Base-by-base conservation (phyloP, 2,113 vertebrate species). In the Nematolebias whitei region DNA sequence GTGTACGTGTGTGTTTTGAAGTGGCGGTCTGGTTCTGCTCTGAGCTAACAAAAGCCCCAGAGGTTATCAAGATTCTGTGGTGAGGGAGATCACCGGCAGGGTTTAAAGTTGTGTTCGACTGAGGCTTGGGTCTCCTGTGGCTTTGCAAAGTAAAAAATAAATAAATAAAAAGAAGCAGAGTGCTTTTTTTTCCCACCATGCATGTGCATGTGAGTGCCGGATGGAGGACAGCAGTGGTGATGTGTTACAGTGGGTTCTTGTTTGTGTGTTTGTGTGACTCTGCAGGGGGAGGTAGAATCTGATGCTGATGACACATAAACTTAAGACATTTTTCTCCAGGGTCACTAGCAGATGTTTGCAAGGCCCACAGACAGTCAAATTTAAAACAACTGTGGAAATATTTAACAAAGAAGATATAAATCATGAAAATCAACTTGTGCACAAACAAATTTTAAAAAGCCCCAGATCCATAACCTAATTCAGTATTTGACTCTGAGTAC, bases 281-380 rank as follows among this genome's bases (percentile, higher is more conserved):
- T 52, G 45, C 43, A 43, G 32, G 5, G 32, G 3, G 1, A n/a
- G 47, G 64, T 63, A 54, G 47, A 63, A 71, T 59, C n/a, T 35
- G 5, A 35, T 57, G 23, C 43, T 43, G 63, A 66, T 78, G 73
- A 80, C 65, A 78, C 78, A 78, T 63, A 58, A 26, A 50, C 22
- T 64, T 64, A 64, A 54, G 20, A 71, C 60, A 73, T 70, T 44
- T 76, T 91, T 93, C 93, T 92, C 84, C 85, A 90, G 93, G 94
- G 16, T 44, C 16, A n/a, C 91, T 90, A 93, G 91, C 94, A 94
- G 94, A 76, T 79, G 71, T 69, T 95, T 93, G 93, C 93, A 93
- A 91, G 90, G 44, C 32, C 32, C 32, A 35, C 32, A 35, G 32
- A 35, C 32, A 35, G 32, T 8, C 32, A 35, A 35, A 35, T 35